Evolutionary conservation across 2,888 invertebrate genomes (phyloP), one percentile per base, ranked within the genome.

Genomic region (Creontiades dilutus): DNA sequence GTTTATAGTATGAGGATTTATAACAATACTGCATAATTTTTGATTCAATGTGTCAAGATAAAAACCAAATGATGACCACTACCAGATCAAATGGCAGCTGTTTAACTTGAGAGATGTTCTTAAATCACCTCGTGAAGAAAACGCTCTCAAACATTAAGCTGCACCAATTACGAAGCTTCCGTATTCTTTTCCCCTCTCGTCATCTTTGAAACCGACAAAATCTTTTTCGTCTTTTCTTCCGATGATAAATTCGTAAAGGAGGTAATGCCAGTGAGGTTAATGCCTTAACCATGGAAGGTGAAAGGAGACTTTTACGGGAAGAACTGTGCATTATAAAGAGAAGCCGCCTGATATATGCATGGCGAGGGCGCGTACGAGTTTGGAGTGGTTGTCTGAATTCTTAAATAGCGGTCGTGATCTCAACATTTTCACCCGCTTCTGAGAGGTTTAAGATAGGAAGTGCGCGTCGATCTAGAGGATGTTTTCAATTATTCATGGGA

Each of bases 301-400:
- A 75, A 75, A 27, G 75, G 28, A 28, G 75, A 28, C 75, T 75
- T 28, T 75, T 19, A 78, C 37, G 47, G 47, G 78, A 78, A 78
- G 78, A 47, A 68, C 68, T 78, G 78, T 12, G 78, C 78, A 78
- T 78, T 78, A 78, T 68, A 23, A 23, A 68, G 68, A 9, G 27
- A 68, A 23, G 68, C 68, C 23, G 68, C 12, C 19, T 68, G 68
- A 68, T 23, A 68, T 68, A 68, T 68, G 68, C 68, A 68, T 68
- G 68, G 68, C 23, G 9, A 68, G 19, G 7, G 23, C 68, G 68
- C 68, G 68, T 68, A 68, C 68, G 68, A 68, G 23, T 68, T 68
- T 68, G 68, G 68, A 23, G 68, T 27, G 68, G 68, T 23, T 68
- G 23, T 68, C 68, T 68, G 68, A 68, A 68, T 68, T 68, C 68